Evolutionary conservation across 2,113 vertebrate species (phyloP).

Genomic region (Dicrurus megarhynchus): DNA sequence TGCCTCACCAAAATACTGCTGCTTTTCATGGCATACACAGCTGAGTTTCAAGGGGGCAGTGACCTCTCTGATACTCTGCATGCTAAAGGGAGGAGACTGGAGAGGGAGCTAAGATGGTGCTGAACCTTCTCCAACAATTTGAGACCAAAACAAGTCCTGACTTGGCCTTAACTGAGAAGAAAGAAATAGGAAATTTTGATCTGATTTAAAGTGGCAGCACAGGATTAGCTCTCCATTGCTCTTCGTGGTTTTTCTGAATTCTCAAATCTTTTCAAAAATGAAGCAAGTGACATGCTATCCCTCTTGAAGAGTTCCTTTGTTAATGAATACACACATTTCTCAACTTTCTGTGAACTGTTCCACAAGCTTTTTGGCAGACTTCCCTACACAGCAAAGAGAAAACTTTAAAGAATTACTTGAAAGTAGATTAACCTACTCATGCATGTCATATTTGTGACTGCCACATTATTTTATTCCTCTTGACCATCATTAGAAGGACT

Average conservation of each 20-base stretch:
- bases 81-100: not conserved
- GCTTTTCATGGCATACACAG: not conserved
- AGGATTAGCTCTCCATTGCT: constrained; percentile 57
- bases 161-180: constrained; percentile 53
- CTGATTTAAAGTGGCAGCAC: constrained; percentile 68
- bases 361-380: not conserved
- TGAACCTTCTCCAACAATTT: constrained; percentile 25
- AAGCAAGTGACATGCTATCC: constrained; percentile 42
- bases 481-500: not conserved
- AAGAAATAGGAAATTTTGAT: constrained; percentile 32
- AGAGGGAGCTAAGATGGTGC: not conserved
- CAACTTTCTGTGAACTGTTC: not conserved
- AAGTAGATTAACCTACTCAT: not conserved
- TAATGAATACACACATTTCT: constrained; percentile 36
- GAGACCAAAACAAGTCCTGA: constrained; percentile 49
- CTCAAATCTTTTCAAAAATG: constrained; percentile 40
- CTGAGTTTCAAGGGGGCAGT: not conserved
- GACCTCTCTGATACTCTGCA: not conserved
- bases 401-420: not conserved
- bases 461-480: not conserved
- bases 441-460: not conserved
- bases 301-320: constrained; percentile 60
- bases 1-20: not conserved
- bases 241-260: not conserved
- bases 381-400: not conserved